Percentiles rank a stretch among this genome's conserved stretches.
These are phyloP conservation scores for Globia sparganii DNA, from an alignment of 2,888 invertebrate species.

Conservation along the genomic window DNA sequence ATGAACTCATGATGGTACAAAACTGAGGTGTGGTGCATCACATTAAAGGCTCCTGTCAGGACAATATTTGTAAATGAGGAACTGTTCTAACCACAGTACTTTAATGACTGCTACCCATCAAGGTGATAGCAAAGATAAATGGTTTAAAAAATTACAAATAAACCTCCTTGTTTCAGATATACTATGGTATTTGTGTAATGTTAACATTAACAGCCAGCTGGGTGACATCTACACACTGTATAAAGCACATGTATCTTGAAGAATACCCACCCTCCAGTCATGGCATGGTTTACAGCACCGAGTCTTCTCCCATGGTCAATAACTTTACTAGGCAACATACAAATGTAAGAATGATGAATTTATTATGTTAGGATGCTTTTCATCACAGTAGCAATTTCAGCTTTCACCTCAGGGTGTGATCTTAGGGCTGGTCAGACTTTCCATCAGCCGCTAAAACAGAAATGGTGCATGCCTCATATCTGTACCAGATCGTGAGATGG, in stretches of 20 bases:
- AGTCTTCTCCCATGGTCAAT: constrained; percentile 75
- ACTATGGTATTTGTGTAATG: constrained; percentile 96
- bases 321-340: constrained; percentile 81
- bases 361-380: not conserved
- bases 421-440: not conserved
- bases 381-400: not conserved
- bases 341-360: constrained; percentile 76
- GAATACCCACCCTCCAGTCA: constrained; percentile 80
- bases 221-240: constrained; percentile 98
- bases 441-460: not conserved
- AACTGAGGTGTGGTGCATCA: not conserved
- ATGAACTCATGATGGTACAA: not conserved
- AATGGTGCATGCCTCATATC: not conserved
- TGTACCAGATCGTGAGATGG: not conserved
- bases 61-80: not conserved
- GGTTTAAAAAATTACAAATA: not conserved
- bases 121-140: not conserved
- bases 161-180: constrained; percentile 91
- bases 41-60: not conserved
- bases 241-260: constrained; percentile 95
- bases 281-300: constrained; percentile 86
- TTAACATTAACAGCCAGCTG: constrained; percentile 96
- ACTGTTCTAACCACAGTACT: not conserved
- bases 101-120: not conserved
- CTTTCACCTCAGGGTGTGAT: not conserved